A percentile compares a stretch with the other conserved stretches of the same genome.
phyloP scores from a whole-genome alignment of 2,113 vertebrate genomes.

The Thermophis baileyi region DNA sequence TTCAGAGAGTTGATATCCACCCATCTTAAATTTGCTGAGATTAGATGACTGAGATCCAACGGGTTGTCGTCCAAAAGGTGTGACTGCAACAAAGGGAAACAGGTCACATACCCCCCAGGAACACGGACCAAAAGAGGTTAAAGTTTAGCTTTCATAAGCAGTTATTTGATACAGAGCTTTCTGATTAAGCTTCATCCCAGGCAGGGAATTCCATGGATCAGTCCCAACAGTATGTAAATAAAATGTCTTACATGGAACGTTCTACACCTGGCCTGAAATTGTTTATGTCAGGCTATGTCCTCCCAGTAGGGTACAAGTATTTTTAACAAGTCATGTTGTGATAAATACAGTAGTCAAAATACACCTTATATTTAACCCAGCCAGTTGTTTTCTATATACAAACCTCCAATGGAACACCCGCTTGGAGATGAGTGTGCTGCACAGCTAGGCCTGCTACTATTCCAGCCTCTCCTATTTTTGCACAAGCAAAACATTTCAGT shows the following conservation, averaged over 20 bases:
- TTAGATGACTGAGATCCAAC: background rate
- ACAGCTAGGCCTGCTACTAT: background rate
- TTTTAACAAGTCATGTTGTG: conserved; percentile 41
- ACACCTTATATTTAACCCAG: conserved; percentile 47
- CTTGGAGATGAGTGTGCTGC: background rate
- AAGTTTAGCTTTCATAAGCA: background rate
- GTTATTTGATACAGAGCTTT: conserved; percentile 27
- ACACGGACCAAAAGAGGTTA: background rate
- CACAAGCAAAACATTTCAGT: background rate
- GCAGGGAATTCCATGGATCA: background rate
- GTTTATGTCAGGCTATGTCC: conserved; percentile 50
- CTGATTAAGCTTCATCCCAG: conserved; percentile 27
- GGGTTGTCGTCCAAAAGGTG: background rate
- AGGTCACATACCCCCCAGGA: conserved; percentile 14
- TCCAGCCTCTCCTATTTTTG: background rate
- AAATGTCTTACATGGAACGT: conserved; percentile 32
- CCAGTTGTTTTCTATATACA: conserved; percentile 32
- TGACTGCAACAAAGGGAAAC: background rate
- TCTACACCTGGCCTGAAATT: conserved; percentile 18
- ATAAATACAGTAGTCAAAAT: conserved; percentile 49
- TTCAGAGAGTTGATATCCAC: background rate
- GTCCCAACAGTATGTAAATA: conserved; percentile 22
- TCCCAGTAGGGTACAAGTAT: conserved; percentile 12
- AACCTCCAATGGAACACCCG: background rate
- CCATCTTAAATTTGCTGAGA: background rate